phyloP scores from a whole-genome alignment of 2,113 vertebrate genomes.

The Pachyramphus minor region DNA sequence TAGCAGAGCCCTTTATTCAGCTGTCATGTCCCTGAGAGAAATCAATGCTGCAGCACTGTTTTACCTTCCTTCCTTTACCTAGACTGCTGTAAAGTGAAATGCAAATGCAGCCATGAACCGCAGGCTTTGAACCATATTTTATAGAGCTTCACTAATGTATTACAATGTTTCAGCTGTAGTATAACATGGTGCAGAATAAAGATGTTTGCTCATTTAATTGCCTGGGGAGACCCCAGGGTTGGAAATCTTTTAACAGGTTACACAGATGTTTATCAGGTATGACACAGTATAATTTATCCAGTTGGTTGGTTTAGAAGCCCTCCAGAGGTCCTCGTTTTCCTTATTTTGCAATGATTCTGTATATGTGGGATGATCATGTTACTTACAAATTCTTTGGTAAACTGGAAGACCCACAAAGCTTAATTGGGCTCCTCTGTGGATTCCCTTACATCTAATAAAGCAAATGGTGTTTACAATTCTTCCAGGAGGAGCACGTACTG shows the following conservation, averaged over 20 bases:
- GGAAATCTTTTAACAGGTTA: neutral
- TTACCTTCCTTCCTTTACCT: neutral
- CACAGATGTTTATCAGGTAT: neutral
- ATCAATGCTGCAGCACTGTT: neutral
- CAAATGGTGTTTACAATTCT: neutral
- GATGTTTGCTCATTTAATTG: neutral
- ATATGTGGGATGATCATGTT: neutral
- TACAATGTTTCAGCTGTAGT: neutral
- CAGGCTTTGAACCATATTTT: neutral
- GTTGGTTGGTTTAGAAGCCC: neutral
- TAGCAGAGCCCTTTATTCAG: slow-evolving; percentile 14
- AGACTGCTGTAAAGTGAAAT: neutral
- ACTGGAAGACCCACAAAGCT: neutral
- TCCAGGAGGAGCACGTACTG: neutral
- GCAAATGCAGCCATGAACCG: rapidly evolving
- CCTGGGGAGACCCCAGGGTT: neutral
- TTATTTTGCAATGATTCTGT: neutral
- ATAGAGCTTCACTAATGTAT: neutral
- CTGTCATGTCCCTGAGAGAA: neutral
- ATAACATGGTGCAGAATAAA: neutral
- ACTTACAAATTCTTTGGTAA: neutral
- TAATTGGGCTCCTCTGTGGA: neutral
- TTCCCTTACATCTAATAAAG: neutral
- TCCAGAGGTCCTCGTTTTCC: neutral
- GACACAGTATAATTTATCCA: neutral